Percentiles rank a stretch among this genome's conserved stretches.
These are phyloP conservation scores for Disparrhopalites patrizii DNA, from an alignment of 2,888 invertebrate genomes.

Conservation along the genomic window DNA sequence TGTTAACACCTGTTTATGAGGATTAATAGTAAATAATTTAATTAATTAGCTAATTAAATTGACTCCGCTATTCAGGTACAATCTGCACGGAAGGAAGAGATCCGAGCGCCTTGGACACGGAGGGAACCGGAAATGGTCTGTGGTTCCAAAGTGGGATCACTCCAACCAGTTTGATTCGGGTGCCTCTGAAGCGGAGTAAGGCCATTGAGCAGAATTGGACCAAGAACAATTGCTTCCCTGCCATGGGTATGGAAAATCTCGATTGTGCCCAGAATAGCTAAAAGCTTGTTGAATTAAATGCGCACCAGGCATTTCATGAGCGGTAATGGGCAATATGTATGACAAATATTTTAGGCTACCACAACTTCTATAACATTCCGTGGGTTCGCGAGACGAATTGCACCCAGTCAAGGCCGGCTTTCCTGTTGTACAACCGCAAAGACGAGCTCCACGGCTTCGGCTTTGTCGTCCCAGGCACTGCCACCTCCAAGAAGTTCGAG, in stretches of 20 bases:
- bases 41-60: too few relatives aligned
- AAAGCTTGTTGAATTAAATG: not conserved
- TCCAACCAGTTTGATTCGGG: conserved; percentile 23
- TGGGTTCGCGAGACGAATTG: conserved; percentile 30
- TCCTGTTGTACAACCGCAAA: conserved; percentile 33
- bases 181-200: conserved; percentile 29
- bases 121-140: conserved; percentile 40
- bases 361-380: conserved; percentile 30
- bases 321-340: not conserved
- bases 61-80: conserved; percentile 30
- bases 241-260: conserved; percentile 35
- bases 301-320: not conserved
- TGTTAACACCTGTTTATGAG: too few relatives aligned
- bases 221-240: conserved; percentile 37
- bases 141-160: conserved; percentile 40
- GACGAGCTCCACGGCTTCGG: conserved; percentile 36
- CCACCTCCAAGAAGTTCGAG: conserved; percentile 33
- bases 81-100: conserved; percentile 38
- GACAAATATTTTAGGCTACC: conserved; percentile 12
- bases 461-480: conserved; percentile 34
- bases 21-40: too few relatives aligned
- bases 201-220: conserved; percentile 33
- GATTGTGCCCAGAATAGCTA: too few relatives aligned
- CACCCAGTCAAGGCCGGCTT: conserved; percentile 31
- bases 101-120: conserved; percentile 5